These are phyloP conservation scores for Philotrypesis tridentata DNA, from an alignment of 1,140 invertebrate species.

Conservation along the genomic window DNA sequence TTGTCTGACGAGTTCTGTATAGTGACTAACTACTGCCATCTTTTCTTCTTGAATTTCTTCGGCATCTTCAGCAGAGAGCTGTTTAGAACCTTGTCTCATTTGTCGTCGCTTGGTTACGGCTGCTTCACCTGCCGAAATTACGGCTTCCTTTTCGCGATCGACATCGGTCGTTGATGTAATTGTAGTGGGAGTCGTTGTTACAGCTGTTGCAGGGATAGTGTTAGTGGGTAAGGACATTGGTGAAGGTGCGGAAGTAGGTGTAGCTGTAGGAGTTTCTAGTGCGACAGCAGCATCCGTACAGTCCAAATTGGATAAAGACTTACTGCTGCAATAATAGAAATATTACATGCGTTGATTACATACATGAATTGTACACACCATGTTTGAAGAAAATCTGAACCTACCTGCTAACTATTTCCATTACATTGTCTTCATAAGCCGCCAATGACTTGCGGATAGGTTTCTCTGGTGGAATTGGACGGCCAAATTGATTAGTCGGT, in stretches of 20 bases:
- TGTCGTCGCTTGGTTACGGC: constrained; percentile 69
- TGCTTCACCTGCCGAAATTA: constrained; percentile 67
- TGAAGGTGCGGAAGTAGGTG: neutral
- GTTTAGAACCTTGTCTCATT: constrained; percentile 61
- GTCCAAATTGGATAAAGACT: constrained; percentile 9
- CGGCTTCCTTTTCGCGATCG: constrained; percentile 62
- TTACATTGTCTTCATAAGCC: neutral
- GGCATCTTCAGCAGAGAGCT: constrained; percentile 73
- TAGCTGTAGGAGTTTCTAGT: neutral
- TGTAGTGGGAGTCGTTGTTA: neutral
- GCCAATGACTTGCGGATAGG: constrained; percentile 51
- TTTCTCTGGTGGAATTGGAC: constrained; percentile 63
- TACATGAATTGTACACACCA: neutral
- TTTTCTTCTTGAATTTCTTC: constrained; percentile 78
- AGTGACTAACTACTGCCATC: constrained; percentile 82
- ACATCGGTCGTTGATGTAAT: constrained; percentile 56
- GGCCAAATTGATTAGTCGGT: constrained; percentile 61
- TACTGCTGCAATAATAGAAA: constrained; percentile 28
- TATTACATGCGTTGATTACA: neutral
- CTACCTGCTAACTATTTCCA: neutral
- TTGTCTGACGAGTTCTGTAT: constrained; percentile 81
- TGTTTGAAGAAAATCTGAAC: neutral
- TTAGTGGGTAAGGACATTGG: too few relatives aligned
- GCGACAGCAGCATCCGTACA: neutral
- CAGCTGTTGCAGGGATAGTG: neutral